Evolutionary conservation across 1,140 invertebrate genomes (phyloP), one percentile per base, ranked within the genome.

Genomic region (Globodera ellingtonae): DNA sequence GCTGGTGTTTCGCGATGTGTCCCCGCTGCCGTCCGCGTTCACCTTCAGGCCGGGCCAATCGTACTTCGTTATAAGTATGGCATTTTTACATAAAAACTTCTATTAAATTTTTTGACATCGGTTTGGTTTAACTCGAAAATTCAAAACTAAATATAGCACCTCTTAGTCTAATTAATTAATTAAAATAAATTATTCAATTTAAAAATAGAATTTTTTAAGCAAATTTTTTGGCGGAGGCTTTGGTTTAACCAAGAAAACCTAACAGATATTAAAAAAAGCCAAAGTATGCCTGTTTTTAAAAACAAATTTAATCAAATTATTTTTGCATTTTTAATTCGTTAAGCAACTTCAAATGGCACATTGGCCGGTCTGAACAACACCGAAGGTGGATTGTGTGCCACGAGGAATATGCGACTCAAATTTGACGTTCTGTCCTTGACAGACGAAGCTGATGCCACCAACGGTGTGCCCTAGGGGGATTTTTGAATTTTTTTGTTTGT

Each of bases 301-400:
- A 35, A 35, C 35, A 35, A 35, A 35, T 35, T 35, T 35, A 35
- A 35, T 35, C 35, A 35, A 35, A 1, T 35, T 35, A 35, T 35
- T 35, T 35, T 35, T 35, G 35, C 35, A 35, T 35, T 35, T 35
- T 35, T 35, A 35, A 13, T 21, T 46, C 2, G 72, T 85, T 78
- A 35, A 85, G 84, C 84, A 21, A 85, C 84, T 8, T 86, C 84
- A 15, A 79, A 85, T 77, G 84, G 84, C 44, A 86, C 84, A 6
- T 35, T 65, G 47, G 50, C 46, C 18, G 84, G 84, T 13, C 35
- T 85, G 35, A 84, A 85, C 70, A 81, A 79, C 52, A 82, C 83
- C 3, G 50, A 65, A 18, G 83, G 84, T 47, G 84, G 84, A 21
- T 67, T 85, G 44, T 85, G 84, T 76, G 72, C 72, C 10, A 69